Evolutionary conservation across 2,797 vertebrate species (phyloP).

Genomic region (Threskiornis aethiopicus): DNA sequence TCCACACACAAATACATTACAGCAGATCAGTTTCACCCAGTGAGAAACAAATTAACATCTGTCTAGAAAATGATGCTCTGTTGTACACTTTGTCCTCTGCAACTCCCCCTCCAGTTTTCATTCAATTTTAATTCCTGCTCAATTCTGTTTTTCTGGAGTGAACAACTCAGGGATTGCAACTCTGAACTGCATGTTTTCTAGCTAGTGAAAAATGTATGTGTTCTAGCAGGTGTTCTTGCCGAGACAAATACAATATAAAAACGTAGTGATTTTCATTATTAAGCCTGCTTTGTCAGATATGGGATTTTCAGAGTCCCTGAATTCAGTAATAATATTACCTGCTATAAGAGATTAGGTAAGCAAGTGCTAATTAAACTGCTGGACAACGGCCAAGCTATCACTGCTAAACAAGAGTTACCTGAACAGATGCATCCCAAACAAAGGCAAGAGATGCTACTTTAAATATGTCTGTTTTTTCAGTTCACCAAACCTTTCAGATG

Average conservation of each 20-base stretch:
- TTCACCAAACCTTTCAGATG: background rate
- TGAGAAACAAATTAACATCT: conserved; percentile 60
- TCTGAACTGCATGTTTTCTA: conserved; percentile 53
- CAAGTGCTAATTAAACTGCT: conserved; percentile 62
- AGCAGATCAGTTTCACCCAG: conserved; percentile 22
- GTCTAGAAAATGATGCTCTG: conserved; percentile 25
- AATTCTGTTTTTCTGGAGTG: conserved; percentile 29
- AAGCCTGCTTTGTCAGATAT: conserved; percentile 1
- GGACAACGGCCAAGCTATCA: conserved; percentile 33
- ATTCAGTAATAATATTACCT: conserved; percentile 62
- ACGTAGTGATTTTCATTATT: conserved; percentile 37
- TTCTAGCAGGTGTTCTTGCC: conserved; percentile 1
- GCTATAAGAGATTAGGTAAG: conserved; percentile 58
- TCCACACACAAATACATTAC: background rate
- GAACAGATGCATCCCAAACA: background rate
- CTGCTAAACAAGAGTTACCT: background rate
- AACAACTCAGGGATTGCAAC: conserved; percentile 46
- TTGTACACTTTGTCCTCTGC: conserved; percentile 39
- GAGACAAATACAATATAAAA: conserved; percentile 31
- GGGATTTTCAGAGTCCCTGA: conserved; percentile 34
- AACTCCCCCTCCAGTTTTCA: conserved; percentile 26
- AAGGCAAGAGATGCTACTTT: background rate
- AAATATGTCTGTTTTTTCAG: background rate
- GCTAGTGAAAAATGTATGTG: conserved; percentile 25
- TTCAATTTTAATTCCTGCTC: conserved; percentile 64